Percentiles rank a stretch among this genome's conserved stretches.
Evolutionary conservation across 2,797 vertebrate species (phyloP).

Genomic region (Peromyscus melanophrys): DNA sequence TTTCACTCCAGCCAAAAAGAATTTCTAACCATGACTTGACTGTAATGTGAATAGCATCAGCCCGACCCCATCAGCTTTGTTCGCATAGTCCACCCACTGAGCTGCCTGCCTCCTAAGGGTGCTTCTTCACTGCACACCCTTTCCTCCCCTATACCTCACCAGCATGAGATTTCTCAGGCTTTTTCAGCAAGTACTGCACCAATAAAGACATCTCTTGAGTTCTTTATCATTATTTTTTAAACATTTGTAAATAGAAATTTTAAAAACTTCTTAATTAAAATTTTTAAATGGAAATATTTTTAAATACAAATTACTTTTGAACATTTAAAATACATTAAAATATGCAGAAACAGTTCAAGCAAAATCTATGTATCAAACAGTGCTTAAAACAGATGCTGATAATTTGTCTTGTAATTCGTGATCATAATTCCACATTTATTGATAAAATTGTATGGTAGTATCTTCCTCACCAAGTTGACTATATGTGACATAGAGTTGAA

Average conservation of each 20-base stretch:
- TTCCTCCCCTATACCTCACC: background rate
- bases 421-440: background rate
- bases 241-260: background rate
- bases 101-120: rapidly evolving
- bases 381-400: background rate
- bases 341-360: background rate
- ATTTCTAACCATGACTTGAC: background rate
- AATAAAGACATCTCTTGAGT: background rate
- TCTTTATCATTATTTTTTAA: background rate
- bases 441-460: background rate
- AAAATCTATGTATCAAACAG: background rate
- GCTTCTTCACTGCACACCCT: background rate
- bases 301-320: background rate
- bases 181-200: background rate
- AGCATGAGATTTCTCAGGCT: background rate
- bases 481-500: slow-evolving; percentile 1
- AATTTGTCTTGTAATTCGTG: background rate
- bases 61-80: background rate
- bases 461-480: background rate
- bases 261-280: background rate
- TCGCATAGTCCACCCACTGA: too few relatives aligned
- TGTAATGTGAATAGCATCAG: background rate
- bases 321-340: slow-evolving; percentile 5
- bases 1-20: background rate
- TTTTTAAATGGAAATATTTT: background rate